Percentiles rank a stretch among this genome's conserved stretches.
Conservation (phyloP, 2,113 vertebrate species). For the Cyanoliseus patagonus region DNA sequence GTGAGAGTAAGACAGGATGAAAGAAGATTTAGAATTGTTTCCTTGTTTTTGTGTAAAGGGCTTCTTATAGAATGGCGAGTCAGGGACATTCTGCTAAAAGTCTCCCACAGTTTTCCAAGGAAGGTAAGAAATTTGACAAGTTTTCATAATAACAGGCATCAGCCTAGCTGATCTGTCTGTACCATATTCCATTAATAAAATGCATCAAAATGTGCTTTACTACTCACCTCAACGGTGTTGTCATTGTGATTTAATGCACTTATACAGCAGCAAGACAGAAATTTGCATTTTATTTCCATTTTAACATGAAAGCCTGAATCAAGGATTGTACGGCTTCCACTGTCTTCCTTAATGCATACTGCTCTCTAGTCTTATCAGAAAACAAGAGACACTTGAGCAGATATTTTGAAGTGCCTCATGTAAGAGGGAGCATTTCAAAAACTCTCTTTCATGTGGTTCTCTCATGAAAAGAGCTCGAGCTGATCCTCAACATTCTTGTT, state of each 20-base stretch:
- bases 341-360: background rate
- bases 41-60: background rate
- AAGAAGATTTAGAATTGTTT: background rate
- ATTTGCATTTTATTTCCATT: slow-evolving; percentile 10
- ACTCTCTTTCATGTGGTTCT: background rate
- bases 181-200: background rate
- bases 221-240: background rate
- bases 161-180: background rate
- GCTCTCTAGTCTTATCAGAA: background rate
- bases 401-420: background rate
- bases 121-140: background rate
- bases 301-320: background rate
- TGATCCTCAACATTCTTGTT: background rate
- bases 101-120: background rate
- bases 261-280: background rate
- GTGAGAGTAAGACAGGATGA: background rate
- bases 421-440: background rate
- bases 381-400: background rate
- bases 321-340: background rate
- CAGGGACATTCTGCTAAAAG: background rate
- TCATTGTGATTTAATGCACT: background rate
- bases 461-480: background rate
- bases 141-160: background rate
- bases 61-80: background rate
- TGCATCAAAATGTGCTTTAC: background rate